These are phyloP conservation scores for Cydia pomonella DNA, from an alignment of 1,140 invertebrate genomes.

Conservation along the genomic window DNA sequence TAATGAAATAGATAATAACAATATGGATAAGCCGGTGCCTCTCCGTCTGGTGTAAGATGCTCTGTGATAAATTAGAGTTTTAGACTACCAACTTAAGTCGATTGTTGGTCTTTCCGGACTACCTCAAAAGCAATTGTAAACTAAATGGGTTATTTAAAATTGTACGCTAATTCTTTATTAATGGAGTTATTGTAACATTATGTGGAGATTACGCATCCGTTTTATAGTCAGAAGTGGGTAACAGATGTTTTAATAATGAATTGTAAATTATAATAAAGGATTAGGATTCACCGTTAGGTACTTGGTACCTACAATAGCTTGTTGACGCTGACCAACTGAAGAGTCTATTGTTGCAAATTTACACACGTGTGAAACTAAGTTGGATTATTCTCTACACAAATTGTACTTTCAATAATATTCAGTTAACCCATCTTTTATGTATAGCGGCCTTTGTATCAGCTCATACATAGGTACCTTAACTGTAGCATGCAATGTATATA, in stretches of 20 bases:
- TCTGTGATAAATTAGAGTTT: conserved; percentile 33
- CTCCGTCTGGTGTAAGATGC: conserved; percentile 48
- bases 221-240: conserved; percentile 15
- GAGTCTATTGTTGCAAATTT: background rate
- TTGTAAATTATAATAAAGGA: background rate
- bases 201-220: conserved; percentile 22
- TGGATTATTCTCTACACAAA: background rate
- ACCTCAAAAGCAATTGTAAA: conserved; percentile 21
- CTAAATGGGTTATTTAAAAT: conserved; percentile 32
- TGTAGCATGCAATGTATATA: background rate
- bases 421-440: too few species aligned
- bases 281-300: background rate
- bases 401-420: too few species aligned
- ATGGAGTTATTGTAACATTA: conserved; percentile 26
- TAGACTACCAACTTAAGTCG: conserved; percentile 23
- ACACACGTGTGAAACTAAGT: background rate
- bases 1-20: conserved; percentile 62
- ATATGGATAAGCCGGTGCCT: conserved; percentile 56
- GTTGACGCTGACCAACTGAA: background rate
- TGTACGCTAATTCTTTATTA: conserved; percentile 26
- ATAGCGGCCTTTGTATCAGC: too few species aligned
- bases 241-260: conserved; percentile 30
- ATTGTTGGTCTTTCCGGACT: conserved; percentile 20
- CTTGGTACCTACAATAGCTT: background rate
- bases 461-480: too few species aligned